Base-by-base conservation (phyloP, 2,113 vertebrate species). In the Engystomops pustulosus region DNA sequence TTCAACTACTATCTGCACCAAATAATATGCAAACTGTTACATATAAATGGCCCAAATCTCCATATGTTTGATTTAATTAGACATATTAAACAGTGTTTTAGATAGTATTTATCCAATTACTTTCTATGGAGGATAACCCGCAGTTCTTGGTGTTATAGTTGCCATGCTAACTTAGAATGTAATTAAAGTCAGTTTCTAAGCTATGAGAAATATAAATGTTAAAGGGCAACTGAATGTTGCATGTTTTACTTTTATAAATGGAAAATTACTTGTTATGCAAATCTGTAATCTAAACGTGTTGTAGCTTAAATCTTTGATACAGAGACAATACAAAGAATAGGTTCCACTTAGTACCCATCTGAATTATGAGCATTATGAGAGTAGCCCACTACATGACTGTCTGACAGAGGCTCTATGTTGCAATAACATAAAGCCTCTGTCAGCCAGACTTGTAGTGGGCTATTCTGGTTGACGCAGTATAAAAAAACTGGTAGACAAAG, bases 1-100 rank as follows among this genome's bases (percentile, higher is more conserved):
- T 53, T 53, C 18, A 17, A 36, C 18, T 34, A 20, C 47, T 76
- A 34, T 53, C 45, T 20, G 45, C 17, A 76, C 47, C 36, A 76
- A 76, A 49, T 76, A 76, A n/a, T 78, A 60, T 60, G 55, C 36
- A 55, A 60, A 78, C 53, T 38, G 23, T 9, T 41, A 14, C 32
- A 38, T 78, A 41, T 32, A 41, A 34, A 41, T 20, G n/a, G 60
- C 32, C 45, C 41, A 38, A 15, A 60, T 60, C 32, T 41, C 14
- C 51, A 78, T 60, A 36, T 77, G 18, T 38, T 78, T 7, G 0
- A 60, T 60, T 60, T 45, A 65, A 65, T 65, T 45, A 79, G 76
- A 65, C 36, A 45, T 30, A 79, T 25, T 36, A 60, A 41, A 27
- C 32, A 14, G 49, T 36, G 55, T 34, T 11, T 36, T 12, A 77